These are phyloP conservation scores for Zaprionus nigranus DNA, from an alignment of 1,140 invertebrate species.

Conservation along the genomic window DNA sequence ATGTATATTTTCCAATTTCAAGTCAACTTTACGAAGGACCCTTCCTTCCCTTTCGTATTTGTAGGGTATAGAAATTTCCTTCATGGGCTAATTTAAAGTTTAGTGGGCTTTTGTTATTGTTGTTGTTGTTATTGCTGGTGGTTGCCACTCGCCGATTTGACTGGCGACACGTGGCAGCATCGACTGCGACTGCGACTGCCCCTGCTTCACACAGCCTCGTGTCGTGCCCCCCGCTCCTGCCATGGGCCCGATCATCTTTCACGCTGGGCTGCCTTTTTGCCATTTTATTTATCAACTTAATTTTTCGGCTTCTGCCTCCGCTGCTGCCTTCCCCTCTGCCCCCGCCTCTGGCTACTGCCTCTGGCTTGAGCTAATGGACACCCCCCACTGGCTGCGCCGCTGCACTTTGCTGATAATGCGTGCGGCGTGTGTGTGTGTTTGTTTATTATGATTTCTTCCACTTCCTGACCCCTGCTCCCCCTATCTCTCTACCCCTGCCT, in stretches of 20 bases:
- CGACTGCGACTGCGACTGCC: constrained; percentile 17
- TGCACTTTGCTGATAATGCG: constrained; percentile 80
- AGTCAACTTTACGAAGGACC: not conserved
- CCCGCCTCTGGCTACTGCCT: not conserved
- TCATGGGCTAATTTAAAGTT: not conserved
- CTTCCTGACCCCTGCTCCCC: not conserved
- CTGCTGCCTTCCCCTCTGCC: not conserved
- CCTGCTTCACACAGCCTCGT: not conserved
- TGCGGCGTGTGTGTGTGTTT: constrained; percentile 49
- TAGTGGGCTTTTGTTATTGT: constrained; percentile 7
- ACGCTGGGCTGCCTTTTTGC: constrained; percentile 63
- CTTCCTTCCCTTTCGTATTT: not conserved
- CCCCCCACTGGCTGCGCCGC: constrained; percentile 13
- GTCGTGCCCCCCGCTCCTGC: not conserved
- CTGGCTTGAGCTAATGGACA: constrained; percentile 57
- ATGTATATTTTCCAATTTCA: not conserved
- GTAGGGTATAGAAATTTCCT: constrained; percentile 16
- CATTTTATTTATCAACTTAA: constrained; percentile 80
- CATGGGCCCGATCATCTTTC: constrained; percentile 60
- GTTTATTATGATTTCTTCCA: constrained; percentile 73
- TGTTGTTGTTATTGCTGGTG: constrained; percentile 23
- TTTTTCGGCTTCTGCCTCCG: constrained; percentile 58
- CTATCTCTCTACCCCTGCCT: not conserved
- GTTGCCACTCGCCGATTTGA: constrained; percentile 57
- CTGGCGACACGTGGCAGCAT: constrained; percentile 59